Percentiles rank a stretch among this genome's conserved stretches.
Conservation (phyloP, 2,797 vertebrate genomes). For the Limnodromus scolopaceus region DNA sequence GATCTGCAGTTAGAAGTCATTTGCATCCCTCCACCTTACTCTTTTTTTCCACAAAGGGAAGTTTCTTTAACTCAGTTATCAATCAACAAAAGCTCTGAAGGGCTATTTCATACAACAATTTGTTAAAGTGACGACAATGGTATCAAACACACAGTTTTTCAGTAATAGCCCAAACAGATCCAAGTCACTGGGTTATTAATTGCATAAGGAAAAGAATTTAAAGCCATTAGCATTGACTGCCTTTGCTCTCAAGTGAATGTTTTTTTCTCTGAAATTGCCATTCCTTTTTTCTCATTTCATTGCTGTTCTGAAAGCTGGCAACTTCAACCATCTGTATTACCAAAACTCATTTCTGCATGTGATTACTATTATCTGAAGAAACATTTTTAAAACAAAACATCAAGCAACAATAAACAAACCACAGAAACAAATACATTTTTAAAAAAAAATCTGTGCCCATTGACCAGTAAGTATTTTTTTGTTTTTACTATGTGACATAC, state of each 20-base stretch:
- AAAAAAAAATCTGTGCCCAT: not conserved
- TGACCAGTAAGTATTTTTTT: not conserved
- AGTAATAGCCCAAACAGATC: constrained; percentile 48
- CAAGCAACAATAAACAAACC: not conserved
- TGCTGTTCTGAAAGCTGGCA: not conserved
- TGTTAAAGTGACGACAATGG: constrained; percentile 32
- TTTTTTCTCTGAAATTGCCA: not conserved
- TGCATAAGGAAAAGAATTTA: constrained; percentile 18
- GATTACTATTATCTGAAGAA: not conserved
- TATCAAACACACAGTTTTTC: constrained; percentile 42
- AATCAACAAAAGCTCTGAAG: constrained; percentile 54
- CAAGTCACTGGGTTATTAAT: constrained; percentile 55
- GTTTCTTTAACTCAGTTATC: constrained; percentile 55
- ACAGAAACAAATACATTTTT: not conserved
- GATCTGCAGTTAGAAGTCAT: constrained; percentile 45
- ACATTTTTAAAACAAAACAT: not conserved
- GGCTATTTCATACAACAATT: constrained; percentile 52
- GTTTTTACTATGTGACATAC: not conserved
- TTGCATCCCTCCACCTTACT: constrained; percentile 42
- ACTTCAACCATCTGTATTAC: not conserved
- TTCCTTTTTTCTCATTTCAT: not conserved
- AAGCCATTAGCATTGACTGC: constrained; percentile 16
- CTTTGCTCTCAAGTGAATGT: not conserved
- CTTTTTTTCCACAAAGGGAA: constrained; percentile 12
- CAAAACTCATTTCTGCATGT: not conserved